These are phyloP conservation scores for Euzetes globulus DNA, from an alignment of 2,888 invertebrate genomes.

Conservation along the genomic window DNA sequence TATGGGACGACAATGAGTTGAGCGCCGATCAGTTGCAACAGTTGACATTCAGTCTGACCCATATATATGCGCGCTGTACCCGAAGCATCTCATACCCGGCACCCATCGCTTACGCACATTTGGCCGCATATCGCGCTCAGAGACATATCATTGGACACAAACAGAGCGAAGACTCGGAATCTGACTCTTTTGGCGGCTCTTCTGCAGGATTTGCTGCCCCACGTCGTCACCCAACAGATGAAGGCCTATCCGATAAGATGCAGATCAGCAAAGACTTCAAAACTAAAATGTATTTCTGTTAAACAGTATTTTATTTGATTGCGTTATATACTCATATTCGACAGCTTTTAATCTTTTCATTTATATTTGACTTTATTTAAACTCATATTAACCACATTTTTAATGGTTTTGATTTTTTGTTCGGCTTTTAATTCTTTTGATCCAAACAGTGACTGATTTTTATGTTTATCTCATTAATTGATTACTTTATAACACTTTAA, in stretches of 20 bases:
- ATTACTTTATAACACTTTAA: too few relatives aligned
- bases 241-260: neutral
- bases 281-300: conserved; percentile 22
- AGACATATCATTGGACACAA: conserved; percentile 35
- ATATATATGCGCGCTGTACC: conserved; percentile 43
- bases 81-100: conserved; percentile 44
- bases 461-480: too few relatives aligned
- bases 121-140: conserved; percentile 37
- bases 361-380: too few relatives aligned
- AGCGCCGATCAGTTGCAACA: conserved; percentile 37
- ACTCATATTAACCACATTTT: too few relatives aligned
- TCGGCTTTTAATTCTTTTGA: too few relatives aligned
- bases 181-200: neutral
- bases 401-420: too few relatives aligned
- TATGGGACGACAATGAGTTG: conserved; percentile 39
- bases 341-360: neutral
- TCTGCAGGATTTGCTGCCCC: neutral
- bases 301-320: neutral
- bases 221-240: neutral
- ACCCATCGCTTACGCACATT: conserved; percentile 43
- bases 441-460: too few relatives aligned
- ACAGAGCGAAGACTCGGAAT: conserved; percentile 6
- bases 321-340: neutral
- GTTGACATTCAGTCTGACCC: conserved; percentile 41
- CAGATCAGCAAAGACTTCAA: neutral